Base-by-base conservation (phyloP, 1,140 invertebrate genomes). In the Drosophila bocqueti region DNA sequence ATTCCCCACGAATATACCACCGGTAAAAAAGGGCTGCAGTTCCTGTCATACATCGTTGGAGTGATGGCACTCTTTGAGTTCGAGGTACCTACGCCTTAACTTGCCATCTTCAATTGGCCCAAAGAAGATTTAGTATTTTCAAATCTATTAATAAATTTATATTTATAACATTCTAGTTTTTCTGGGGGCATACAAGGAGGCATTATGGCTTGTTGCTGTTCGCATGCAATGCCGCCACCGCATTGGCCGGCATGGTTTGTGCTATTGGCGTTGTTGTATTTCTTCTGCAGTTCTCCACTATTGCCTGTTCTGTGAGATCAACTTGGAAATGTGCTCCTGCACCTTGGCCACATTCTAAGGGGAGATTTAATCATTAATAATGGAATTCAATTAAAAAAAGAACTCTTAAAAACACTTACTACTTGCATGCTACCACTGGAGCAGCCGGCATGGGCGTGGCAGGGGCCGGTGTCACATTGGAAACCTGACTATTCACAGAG, bases 251-350 rank as follows among this genome's bases (percentile, higher is more conserved):
- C 76, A 46, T 24, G 76, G 45, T 47, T 91, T 1, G 34, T 10
- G 68, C 59, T 87, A 47, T 79, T 87, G 69, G 81, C 74, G 54
- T 85, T 91, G 61, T 91, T 92, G 34, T 95, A 95, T 85, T 95
- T 95, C 83, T 95, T 95, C 85, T 95, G 95, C 62, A 96, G 85
- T 96, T 96, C 81, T 97, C 96, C 58, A 98, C 95, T 85, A 98
- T 97, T 46, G 96, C 96, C 92, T 96, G 94, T 98, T 98, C 81
- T 97, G 95, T 89, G 96, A 96, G 91, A 97, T 97, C 71, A 97
- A 95, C 91, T 97, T 96, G 79, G 96, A 96, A 91, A 97, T 97
- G 93, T 96, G 96, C 91, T 97, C 95, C 73, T 96, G 96, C 79
- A 97, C 93, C 90, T 95, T 95, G 81, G 96, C 96, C 47, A 94